phyloP scores from a whole-genome alignment of 2,113 vertebrate species.

The Bambusicola thoracicus region DNA sequence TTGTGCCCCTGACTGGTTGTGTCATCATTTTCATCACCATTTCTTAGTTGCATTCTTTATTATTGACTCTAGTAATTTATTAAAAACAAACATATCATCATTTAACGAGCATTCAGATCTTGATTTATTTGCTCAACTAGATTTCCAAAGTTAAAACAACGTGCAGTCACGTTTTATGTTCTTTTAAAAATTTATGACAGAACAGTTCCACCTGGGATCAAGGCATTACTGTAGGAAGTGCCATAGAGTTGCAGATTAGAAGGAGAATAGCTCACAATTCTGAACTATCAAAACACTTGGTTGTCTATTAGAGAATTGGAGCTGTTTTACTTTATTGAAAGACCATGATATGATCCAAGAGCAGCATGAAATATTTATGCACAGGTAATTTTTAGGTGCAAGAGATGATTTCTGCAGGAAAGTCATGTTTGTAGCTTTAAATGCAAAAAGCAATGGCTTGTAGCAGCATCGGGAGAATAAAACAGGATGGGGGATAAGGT shows the following conservation, averaged over 20 bases:
- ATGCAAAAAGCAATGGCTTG: background rate
- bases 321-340: background rate
- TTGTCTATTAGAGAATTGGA: background rate
- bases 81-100: background rate
- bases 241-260: background rate
- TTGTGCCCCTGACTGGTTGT: background rate
- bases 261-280: background rate
- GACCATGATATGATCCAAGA: background rate
- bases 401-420: background rate
- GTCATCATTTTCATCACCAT: accelerated
- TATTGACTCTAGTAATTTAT: background rate
- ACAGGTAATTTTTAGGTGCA: background rate
- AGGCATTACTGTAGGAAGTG: background rate
- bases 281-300: background rate
- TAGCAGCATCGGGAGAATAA: background rate
- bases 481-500: background rate
- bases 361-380: background rate
- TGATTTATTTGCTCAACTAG: background rate
- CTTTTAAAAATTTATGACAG: background rate
- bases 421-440: background rate
- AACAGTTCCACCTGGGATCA: background rate
- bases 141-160: background rate
- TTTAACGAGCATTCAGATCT: background rate
- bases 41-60: background rate
- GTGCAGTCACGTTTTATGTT: background rate